These are phyloP conservation scores for Archivesica marissinica DNA, from an alignment of 1,140 invertebrate species.

Conservation along the genomic window DNA sequence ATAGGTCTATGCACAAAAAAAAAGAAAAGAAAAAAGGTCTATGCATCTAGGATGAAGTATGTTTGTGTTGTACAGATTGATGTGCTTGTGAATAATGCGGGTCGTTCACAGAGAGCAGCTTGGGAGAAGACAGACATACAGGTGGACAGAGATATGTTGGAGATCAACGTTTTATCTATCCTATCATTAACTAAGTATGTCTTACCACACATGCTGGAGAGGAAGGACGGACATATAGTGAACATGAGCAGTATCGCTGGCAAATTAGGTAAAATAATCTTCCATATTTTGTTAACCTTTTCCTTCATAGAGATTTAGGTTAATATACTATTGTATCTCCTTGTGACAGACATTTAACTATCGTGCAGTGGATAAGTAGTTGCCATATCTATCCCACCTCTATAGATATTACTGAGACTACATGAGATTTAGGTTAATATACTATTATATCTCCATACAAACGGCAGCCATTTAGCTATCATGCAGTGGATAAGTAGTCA, in stretches of 20 bases:
- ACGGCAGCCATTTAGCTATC: no score
- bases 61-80: conserved; percentile 82
- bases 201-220: conserved; percentile 82
- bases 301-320: not conserved
- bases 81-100: conserved; percentile 84
- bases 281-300: not conserved
- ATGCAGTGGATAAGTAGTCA: no score
- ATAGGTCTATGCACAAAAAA: not conserved
- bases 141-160: conserved; percentile 92
- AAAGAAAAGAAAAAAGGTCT: not conserved
- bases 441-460: not conserved
- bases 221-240: conserved; percentile 82
- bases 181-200: conserved; percentile 87
- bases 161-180: conserved; percentile 92
- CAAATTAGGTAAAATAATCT: conserved; percentile 87
- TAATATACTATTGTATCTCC: not conserved
- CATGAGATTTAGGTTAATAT: not conserved
- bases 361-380: not conserved
- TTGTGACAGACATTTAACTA: not conserved
- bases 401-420: not conserved
- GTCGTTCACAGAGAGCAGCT: conserved; percentile 89
- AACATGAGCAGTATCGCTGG: conserved; percentile 83
- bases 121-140: conserved; percentile 91
- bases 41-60: not conserved
- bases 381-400: not conserved